phyloP scores from a whole-genome alignment of 2,797 vertebrate genomes.

The Peromyscus attwateri region DNA sequence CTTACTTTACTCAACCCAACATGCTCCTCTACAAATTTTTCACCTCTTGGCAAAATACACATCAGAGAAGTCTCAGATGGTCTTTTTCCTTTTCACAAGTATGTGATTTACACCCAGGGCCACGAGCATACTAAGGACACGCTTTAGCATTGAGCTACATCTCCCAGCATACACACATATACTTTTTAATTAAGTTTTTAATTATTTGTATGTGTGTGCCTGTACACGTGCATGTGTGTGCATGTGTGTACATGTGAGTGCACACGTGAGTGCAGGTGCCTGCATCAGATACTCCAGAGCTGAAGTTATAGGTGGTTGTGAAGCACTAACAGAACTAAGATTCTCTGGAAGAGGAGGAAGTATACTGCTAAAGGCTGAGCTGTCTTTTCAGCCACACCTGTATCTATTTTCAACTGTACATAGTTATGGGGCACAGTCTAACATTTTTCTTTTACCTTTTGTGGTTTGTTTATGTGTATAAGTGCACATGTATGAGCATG shows the following conservation, averaged over 20 bases:
- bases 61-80: background rate
- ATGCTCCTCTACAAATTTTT: conserved; percentile 44
- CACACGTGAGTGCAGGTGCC: too few relatives aligned
- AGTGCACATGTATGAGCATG: background rate
- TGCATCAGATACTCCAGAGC: background rate
- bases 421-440: background rate
- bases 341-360: background rate
- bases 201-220: background rate
- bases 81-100: background rate
- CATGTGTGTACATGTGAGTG: background rate
- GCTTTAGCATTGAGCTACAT: background rate
- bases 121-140: background rate
- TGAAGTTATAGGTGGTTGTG: background rate
- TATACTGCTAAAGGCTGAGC: background rate
- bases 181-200: background rate
- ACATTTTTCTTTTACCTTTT: background rate
- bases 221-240: background rate
- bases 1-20: conserved; percentile 24
- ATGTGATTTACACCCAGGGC: background rate
- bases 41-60: background rate
- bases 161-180: too few relatives aligned
- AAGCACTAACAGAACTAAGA: background rate
- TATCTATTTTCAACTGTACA: background rate
- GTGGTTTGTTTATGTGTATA: background rate
- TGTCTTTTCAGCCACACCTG: background rate